Evolutionary conservation across 2,797 vertebrate genomes (phyloP).

Genomic region (Takifugu ocellatus): DNA sequence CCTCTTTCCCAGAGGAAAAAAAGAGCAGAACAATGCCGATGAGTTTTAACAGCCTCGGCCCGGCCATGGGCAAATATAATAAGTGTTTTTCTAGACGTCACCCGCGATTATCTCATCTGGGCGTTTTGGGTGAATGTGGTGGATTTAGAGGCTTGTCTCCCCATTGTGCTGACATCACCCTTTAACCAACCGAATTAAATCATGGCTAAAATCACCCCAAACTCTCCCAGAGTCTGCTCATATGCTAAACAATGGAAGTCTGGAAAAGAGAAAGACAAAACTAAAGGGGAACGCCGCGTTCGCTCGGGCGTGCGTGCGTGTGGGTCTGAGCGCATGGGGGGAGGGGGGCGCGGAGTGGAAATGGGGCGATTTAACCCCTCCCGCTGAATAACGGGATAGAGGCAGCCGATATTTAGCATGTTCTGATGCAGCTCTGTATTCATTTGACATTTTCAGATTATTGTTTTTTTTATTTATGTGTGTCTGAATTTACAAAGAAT

Average conservation of each 20-base stretch:
- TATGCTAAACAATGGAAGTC: constrained; percentile 73
- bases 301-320: constrained; percentile 25
- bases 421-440: constrained; percentile 48
- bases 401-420: constrained; percentile 54
- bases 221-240: constrained; percentile 76
- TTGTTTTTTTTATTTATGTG: not conserved
- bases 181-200: constrained; percentile 83
- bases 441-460: constrained; percentile 21
- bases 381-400: constrained; percentile 66
- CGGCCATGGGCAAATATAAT: constrained; percentile 88
- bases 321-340: constrained; percentile 47
- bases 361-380: constrained; percentile 67
- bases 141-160: constrained; percentile 87
- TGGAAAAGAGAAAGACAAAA: constrained; percentile 68
- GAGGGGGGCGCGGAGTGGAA: constrained; percentile 55
- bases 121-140: constrained; percentile 86
- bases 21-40: constrained; percentile 76
- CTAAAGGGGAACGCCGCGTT: constrained; percentile 1
- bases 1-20: constrained; percentile 69
- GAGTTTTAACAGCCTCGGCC: constrained; percentile 87
- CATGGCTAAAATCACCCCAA: constrained; percentile 80
- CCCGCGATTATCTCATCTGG: constrained; percentile 84
- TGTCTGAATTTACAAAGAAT: not conserved
- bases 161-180: constrained; percentile 86
- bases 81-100: constrained; percentile 90